Evolutionary conservation across 2,797 vertebrate species (phyloP), one percentile per base, ranked within the genome.

Genomic region (Pogonophryne albipinna): DNA sequence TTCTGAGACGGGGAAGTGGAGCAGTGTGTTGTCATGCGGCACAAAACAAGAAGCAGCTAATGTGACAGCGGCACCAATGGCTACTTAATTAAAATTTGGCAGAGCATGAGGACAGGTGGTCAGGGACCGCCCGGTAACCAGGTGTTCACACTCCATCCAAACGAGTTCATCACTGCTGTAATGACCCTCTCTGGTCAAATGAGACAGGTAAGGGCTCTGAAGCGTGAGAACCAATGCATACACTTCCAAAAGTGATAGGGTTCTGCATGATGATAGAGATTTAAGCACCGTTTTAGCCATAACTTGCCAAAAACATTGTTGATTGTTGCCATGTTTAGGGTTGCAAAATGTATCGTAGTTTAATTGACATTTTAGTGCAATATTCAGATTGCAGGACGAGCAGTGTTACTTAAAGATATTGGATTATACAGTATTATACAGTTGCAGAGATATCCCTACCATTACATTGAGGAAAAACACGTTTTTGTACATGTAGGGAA

Each of bases 51-150:
- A 66, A 71, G 53, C 41, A 20, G 42, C n/a, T 14, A 66, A 77
- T 69, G 65, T 55, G 78, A 74, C 61, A 27, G 66, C 71, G 45
- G 71, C 55, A 51, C 61, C 57, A 65, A 60, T 42, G 68, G 27
- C 20, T 66, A 62, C 11, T 73, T 78, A 59, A 76, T 73, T 80
- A 45, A 63, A 51, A 80, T 78, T 68, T 79, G 79, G 67, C 69
- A 63, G 60, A 73, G 72, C 44, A 2, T 10, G 27, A 67, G 64
- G 58, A 41, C 72, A 65, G 66, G 72, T 73, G 73, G 50, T 60
- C 17, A 55, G 49, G 78, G 67, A 62, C 50, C 27, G 5, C 44
- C 63, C 34, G 56, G 14, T 4, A 41, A 46, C 65, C 78, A 82
- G 78, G 62, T 75, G 46, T 73, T 81, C 53, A 41, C 42, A 62